phyloP scores from a whole-genome alignment of 2,797 vertebrate species.

The Melanotaenia pygmaea region DNA sequence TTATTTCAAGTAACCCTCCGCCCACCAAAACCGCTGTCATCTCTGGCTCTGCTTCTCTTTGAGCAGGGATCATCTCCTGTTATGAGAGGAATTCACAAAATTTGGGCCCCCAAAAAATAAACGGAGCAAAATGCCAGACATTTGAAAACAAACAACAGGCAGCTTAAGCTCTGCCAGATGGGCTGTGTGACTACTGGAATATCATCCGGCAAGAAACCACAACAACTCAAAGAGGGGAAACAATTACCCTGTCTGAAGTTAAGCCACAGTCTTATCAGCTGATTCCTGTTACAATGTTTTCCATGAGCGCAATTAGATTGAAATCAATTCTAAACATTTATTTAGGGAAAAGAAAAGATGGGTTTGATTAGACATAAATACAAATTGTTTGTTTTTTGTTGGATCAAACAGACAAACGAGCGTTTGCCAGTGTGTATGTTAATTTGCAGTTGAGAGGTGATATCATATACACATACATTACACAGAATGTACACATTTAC shows the following conservation, averaged over 20 bases:
- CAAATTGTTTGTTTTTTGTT: not conserved
- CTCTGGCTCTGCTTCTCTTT: constrained; percentile 16
- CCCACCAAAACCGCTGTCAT: not conserved
- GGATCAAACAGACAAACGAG: constrained; percentile 12
- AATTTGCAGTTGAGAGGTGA: not conserved
- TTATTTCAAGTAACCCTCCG: constrained; percentile 13
- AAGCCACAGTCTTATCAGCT: constrained; percentile 58
- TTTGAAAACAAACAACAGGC: constrained; percentile 46
- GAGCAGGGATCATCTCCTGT: not conserved
- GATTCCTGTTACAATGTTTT: constrained; percentile 58
- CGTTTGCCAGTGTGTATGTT: not conserved
- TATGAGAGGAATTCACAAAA: constrained; percentile 34
- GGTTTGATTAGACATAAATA: constrained; percentile 25
- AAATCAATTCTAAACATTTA: constrained; percentile 38
- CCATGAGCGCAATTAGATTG: constrained; percentile 35
- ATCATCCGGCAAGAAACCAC: constrained; percentile 23
- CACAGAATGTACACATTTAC: not conserved
- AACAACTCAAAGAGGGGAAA: constrained; percentile 61
- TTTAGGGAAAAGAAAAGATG: constrained; percentile 3
- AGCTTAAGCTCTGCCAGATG: constrained; percentile 12
- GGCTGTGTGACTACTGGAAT: constrained; percentile 39
- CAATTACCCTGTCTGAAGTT: constrained; percentile 64
- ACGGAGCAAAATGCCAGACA: constrained; percentile 27
- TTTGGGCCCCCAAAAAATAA: constrained; percentile 30
- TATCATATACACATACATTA: not conserved